Base-by-base conservation (phyloP, 2,113 vertebrate species). In the Cheirogaleus medius region DNA sequence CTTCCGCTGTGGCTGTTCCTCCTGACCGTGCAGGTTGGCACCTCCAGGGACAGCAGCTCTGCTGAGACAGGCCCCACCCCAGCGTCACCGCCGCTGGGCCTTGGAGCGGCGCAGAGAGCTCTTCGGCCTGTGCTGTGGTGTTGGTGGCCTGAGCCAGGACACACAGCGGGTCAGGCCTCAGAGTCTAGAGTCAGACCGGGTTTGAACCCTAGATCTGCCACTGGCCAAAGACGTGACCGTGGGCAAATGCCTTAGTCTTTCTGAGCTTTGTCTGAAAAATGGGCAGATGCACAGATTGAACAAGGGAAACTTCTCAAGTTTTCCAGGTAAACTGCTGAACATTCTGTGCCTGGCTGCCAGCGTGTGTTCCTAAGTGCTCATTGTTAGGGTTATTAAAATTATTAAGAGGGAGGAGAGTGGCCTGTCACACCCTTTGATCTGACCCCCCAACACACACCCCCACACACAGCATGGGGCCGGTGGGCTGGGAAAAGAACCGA, bases 101-200 rank as follows among this genome's bases (percentile, higher is more conserved):
- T 39, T 14, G 58, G 39, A 77, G 32, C 60, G 60, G 49, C 34
- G 32, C 21, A 5, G 17, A 73, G 39, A 58, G 8, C 29, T 42
- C 42, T 9, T 3, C 2, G 68, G 54, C 37, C 6, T 2, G 34
- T 15, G 0, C 29, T 18, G 4, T 0, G 32, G 68, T 0, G 0
- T 34, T 56, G 7, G 37, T 0, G 29, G 2, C 25, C 27, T 29
- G 20, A 15, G 5, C 9, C 39, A 58, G 21, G 37, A 34, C 9
- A 32, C 20, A 63, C 27, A 29, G 32, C 4, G 54, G 8, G 2
- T 34, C 71, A 32, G 52, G 49, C 56, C 73, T 47, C 39, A n/a
- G 39, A 27, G 21, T 64, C 47, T 42, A 15, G 44, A 47, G 60
- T 49, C 82, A 44, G 76, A 47, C 1, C 2, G 44, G 37, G 5